These are phyloP conservation scores for Lochmaea capreae DNA, from an alignment of 2,888 invertebrate genomes.

Conservation along the genomic window DNA sequence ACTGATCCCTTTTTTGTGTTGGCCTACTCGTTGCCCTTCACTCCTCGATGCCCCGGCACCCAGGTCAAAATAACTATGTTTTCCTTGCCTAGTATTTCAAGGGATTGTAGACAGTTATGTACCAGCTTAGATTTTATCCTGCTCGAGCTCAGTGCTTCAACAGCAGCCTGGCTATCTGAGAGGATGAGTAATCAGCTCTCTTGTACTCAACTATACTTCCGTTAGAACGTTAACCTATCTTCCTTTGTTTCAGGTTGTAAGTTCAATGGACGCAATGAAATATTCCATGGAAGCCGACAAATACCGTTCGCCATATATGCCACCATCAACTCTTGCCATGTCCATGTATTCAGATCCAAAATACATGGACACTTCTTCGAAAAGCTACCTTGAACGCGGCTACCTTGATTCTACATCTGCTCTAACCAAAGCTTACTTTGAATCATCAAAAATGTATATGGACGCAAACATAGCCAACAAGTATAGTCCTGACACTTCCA, in stretches of 20 bases:
- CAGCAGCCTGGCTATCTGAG: too few relatives aligned
- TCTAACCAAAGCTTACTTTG: conserved; percentile 78
- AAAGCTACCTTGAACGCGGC: conserved; percentile 72
- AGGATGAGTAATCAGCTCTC: too few relatives aligned
- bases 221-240: neutral
- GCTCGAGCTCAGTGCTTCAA: too few relatives aligned
- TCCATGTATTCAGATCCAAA: conserved; percentile 81
- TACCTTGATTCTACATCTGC: conserved; percentile 77
- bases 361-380: conserved; percentile 71
- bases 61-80: too few relatives aligned
- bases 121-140: too few relatives aligned
- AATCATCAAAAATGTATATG: conserved; percentile 79
- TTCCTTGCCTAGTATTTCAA: too few relatives aligned
- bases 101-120: too few relatives aligned
- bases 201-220: too few relatives aligned
- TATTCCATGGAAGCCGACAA: conserved; percentile 83
- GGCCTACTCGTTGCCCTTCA: too few relatives aligned
- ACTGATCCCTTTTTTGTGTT: too few relatives aligned
- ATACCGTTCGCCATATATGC: conserved; percentile 78
- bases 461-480: conserved; percentile 69
- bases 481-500: conserved; percentile 61
- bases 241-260: conserved; percentile 72
- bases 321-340: conserved; percentile 72
- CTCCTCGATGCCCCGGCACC: too few relatives aligned
- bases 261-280: conserved; percentile 83